phyloP scores from a whole-genome alignment of 2,113 vertebrate species.

The Lagenorhynchus albirostris region DNA sequence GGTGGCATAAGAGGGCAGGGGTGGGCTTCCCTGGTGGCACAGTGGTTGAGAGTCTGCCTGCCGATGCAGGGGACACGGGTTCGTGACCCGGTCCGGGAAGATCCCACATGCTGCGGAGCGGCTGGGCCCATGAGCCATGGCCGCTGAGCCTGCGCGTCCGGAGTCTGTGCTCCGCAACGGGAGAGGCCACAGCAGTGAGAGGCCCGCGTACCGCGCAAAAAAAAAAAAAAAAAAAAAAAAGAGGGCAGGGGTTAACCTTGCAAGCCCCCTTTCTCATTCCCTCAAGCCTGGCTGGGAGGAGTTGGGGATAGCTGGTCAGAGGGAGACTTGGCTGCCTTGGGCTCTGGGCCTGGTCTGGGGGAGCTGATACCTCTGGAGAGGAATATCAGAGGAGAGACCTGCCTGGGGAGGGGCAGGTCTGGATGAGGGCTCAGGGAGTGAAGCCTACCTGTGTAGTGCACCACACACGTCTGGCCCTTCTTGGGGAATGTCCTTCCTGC shows the following conservation, averaged over 20 bases:
- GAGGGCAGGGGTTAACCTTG: not conserved
- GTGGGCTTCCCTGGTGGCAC: too few species aligned
- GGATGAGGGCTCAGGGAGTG: not conserved
- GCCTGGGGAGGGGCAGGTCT: not conserved
- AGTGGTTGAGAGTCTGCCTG: too few species aligned
- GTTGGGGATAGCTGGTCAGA: not conserved
- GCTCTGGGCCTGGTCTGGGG: not conserved
- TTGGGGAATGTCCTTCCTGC: constrained; percentile 98
- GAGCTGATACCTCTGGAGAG: not conserved
- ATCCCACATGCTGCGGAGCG: too few species aligned
- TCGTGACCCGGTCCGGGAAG: too few species aligned
- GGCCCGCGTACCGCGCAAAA: too few species aligned
- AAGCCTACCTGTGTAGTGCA: constrained; percentile 97
- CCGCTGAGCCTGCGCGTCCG: too few species aligned
- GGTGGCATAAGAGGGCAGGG: not conserved
- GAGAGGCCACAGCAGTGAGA: too few species aligned
- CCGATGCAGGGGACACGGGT: too few species aligned
- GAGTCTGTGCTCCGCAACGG: too few species aligned
- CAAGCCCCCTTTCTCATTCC: not conserved
- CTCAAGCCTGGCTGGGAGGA: not conserved
- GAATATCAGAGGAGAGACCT: not conserved
- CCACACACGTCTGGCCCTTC: constrained; percentile 97
- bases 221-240: not conserved
- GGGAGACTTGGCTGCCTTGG: not conserved
- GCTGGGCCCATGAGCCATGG: too few species aligned